Evolutionary conservation across 2,888 invertebrate species (phyloP).

Genomic region (Rhingia campestris): DNA sequence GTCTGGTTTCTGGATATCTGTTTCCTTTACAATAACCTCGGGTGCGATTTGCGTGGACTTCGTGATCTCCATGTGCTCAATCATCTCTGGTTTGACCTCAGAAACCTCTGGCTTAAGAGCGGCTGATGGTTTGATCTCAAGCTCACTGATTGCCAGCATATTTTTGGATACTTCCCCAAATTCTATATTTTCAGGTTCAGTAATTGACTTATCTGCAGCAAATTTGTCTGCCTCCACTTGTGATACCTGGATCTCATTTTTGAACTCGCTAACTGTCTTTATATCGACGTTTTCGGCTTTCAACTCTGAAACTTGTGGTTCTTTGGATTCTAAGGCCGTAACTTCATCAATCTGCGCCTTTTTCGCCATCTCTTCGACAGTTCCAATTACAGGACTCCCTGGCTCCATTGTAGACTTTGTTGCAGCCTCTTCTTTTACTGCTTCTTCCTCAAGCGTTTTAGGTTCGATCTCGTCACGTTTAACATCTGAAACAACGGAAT

Average conservation of each 20-base stretch:
- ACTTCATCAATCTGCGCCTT: background rate
- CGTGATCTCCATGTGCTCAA: slow-evolving; percentile 5
- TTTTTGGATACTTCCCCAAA: background rate
- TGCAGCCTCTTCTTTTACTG: slow-evolving; percentile 34
- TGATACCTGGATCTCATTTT: background rate
- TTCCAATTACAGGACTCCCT: slow-evolving; percentile 26
- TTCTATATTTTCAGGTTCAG: slow-evolving; percentile 34
- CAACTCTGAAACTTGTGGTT: background rate
- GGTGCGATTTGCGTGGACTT: background rate
- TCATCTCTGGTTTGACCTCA: background rate
- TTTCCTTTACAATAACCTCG: background rate
- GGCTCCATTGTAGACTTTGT: slow-evolving; percentile 23
- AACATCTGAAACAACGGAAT: slow-evolving; percentile 54
- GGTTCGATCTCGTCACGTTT: slow-evolving; percentile 72
- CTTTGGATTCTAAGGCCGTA: background rate
- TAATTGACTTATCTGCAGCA: slow-evolving; percentile 10
- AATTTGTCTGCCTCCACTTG: background rate
- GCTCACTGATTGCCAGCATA: slow-evolving; percentile 29
- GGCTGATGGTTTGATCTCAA: slow-evolving; percentile 14
- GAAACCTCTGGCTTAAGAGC: background rate
- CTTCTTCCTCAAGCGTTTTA: slow-evolving; percentile 70
- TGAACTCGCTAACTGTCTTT: background rate
- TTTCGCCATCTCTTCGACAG: background rate
- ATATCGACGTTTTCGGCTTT: background rate
- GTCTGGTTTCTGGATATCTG: background rate